These are phyloP conservation scores for Gadus macrocephalus DNA, from an alignment of 2,113 vertebrate genomes.

Conservation along the genomic window DNA sequence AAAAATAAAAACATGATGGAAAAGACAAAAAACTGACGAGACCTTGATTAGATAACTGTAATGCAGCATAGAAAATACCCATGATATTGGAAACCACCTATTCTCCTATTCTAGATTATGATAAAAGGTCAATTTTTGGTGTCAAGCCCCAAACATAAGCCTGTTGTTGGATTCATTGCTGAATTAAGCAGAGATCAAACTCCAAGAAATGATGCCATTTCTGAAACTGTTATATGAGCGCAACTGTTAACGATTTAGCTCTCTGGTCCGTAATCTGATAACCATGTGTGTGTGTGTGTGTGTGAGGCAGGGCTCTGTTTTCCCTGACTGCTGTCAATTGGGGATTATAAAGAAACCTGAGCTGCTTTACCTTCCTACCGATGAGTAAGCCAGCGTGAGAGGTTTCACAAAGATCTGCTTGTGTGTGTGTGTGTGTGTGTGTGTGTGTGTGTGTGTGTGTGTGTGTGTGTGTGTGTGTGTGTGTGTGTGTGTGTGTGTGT, in stretches of 20 bases:
- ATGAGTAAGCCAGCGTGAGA: neutral
- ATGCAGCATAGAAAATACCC: neutral
- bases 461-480: neutral
- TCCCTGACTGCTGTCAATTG: conserved; percentile 6
- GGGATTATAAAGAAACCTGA: conserved; percentile 19
- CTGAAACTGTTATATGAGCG: too few species aligned
- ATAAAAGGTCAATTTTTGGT: neutral
- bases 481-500: neutral
- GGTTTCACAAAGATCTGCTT: conserved; percentile 14
- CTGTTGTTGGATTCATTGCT: neutral
- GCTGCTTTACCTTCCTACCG: conserved; percentile 10
- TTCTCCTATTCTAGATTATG: conserved; percentile 11
- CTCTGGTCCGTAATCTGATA: conserved; percentile 3
- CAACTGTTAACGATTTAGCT: neutral
- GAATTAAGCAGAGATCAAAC: neutral
- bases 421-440: neutral
- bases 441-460: neutral
- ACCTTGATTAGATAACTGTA: neutral
- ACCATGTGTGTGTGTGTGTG: neutral
- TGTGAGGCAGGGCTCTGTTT: neutral
- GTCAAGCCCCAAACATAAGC: conserved; percentile 2
- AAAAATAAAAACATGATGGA: too few species aligned
- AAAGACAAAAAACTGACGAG: too few species aligned
- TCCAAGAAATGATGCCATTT: neutral
- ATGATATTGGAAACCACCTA: conserved; percentile 1